These are phyloP conservation scores for Agonopterix arenella DNA, from an alignment of 2,888 invertebrate species.

Conservation along the genomic window DNA sequence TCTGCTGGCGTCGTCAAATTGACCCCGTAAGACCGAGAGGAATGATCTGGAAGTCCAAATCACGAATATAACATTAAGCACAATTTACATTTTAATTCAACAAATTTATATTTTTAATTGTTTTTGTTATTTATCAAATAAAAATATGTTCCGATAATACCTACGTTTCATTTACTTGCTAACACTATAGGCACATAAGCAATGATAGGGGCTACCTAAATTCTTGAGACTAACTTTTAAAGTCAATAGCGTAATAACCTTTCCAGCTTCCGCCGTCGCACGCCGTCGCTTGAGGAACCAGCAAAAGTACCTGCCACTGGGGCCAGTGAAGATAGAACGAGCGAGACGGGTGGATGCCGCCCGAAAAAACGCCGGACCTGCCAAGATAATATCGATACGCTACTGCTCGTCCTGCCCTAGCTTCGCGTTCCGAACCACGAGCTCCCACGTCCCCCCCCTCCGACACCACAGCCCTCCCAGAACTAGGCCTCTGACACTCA, in stretches of 20 bases:
- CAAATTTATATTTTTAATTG: too few relatives aligned
- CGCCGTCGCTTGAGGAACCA: slow-evolving; percentile 33
- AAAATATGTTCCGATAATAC: too few relatives aligned
- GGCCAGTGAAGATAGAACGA: slow-evolving; percentile 26
- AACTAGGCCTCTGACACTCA: slow-evolving; percentile 13
- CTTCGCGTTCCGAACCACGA: slow-evolving; percentile 18
- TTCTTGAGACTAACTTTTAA: slow-evolving; percentile 19
- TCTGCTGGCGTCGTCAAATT: not conserved
- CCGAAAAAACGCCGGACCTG: slow-evolving; percentile 13
- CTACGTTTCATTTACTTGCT: too few relatives aligned
- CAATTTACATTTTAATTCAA: too few relatives aligned
- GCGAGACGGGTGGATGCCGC: slow-evolving; percentile 22
- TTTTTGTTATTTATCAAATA: too few relatives aligned
- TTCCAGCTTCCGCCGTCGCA: slow-evolving; percentile 51
- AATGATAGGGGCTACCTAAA: too few relatives aligned
- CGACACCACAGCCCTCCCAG: slow-evolving; percentile 24
- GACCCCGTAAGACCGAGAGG: not conserved
- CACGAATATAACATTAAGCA: not conserved
- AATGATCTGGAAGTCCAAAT: not conserved
- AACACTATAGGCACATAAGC: too few relatives aligned
- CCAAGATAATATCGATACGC: slow-evolving; percentile 18
- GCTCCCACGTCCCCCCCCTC: slow-evolving; percentile 12
- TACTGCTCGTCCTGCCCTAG: slow-evolving; percentile 40
- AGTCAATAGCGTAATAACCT: slow-evolving; percentile 56
- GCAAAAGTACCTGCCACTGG: slow-evolving; percentile 23